phyloP scores from a whole-genome alignment of 2,113 vertebrate genomes.

The Numenius arquata region DNA sequence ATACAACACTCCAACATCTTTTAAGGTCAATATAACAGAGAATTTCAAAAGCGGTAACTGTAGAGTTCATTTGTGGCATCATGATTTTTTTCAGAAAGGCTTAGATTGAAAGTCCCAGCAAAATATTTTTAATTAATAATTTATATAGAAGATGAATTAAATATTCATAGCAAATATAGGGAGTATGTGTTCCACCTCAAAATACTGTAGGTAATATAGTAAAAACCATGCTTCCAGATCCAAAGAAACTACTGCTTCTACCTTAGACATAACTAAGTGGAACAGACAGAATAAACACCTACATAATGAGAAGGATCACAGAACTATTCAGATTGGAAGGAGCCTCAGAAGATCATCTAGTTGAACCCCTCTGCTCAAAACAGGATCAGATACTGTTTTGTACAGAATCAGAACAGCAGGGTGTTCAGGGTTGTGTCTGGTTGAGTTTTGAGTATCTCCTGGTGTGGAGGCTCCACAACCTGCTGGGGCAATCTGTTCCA shows the following conservation, averaged over 20 bases:
- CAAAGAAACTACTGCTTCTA: not conserved
- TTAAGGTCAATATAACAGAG: not conserved
- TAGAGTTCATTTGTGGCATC: not conserved
- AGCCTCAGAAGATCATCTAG: not conserved
- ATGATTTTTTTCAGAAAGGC: not conserved
- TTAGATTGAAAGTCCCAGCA: not conserved
- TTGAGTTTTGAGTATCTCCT: not conserved
- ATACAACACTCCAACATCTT: not conserved
- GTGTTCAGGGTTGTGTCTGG: not conserved
- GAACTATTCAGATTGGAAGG: not conserved
- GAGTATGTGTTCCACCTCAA: not conserved
- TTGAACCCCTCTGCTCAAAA: not conserved
- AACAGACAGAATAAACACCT: not conserved
- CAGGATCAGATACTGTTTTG: not conserved
- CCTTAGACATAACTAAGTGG: not conserved
- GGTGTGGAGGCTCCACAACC: not conserved
- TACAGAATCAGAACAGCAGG: too few relatives aligned
- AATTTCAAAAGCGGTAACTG: not conserved
- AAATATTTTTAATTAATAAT: not conserved
- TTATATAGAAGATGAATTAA: not conserved
- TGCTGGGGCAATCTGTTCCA: not conserved
- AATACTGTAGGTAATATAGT: not conserved
- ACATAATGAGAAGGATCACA: not conserved
- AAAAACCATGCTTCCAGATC: not conserved
- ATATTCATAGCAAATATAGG: not conserved